A percentile compares a stretch with the other conserved stretches of the same genome.
Conservation (phyloP, 2,797 vertebrate species). For the Pantherophis alleghaniensis region DNA sequence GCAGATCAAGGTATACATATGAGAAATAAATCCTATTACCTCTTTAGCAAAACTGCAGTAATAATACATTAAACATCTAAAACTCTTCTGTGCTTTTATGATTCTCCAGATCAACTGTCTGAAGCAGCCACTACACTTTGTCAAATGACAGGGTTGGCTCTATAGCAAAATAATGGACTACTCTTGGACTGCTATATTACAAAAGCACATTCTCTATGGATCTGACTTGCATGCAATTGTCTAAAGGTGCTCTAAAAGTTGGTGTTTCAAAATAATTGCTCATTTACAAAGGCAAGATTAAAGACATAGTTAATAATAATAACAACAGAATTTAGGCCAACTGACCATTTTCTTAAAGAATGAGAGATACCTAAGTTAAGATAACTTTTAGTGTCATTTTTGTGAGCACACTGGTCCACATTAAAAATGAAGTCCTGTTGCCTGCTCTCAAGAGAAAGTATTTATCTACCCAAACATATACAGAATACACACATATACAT, state of each 20-base stretch:
- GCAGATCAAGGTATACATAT: background rate
- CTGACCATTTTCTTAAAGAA: background rate
- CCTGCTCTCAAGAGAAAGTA: background rate
- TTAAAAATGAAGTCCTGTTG: background rate
- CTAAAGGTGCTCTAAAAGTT: background rate
- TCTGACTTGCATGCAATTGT: background rate
- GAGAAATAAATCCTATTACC: background rate
- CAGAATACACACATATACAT: background rate
- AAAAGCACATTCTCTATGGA: background rate
- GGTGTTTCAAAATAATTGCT: background rate
- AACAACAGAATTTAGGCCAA: background rate
- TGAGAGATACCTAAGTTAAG: background rate
- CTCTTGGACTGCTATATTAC: background rate
- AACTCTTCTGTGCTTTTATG: background rate
- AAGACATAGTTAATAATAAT: background rate
- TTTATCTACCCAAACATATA: background rate
- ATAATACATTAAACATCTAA: background rate
- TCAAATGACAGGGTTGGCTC: background rate
- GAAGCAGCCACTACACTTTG: background rate
- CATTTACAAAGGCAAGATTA: background rate
- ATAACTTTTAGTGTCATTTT: background rate
- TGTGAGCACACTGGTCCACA: background rate
- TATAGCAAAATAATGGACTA: background rate
- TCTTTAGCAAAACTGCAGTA: background rate
- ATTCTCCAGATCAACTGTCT: background rate